Evolutionary conservation across 2,888 invertebrate genomes (phyloP).

Genomic region (Synergus itoensis): DNA sequence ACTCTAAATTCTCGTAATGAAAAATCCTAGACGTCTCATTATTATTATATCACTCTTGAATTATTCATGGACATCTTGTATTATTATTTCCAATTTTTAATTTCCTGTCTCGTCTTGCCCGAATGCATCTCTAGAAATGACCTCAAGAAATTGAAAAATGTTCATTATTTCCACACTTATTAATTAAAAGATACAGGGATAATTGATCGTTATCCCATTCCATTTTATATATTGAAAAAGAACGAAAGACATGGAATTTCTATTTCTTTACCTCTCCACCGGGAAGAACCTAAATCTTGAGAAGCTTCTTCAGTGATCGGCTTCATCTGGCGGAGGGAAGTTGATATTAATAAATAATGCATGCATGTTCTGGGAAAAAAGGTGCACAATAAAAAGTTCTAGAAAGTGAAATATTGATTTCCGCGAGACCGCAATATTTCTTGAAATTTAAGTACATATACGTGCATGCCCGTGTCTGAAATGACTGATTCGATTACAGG

Average conservation of each 20-base stretch:
- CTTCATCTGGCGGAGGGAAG: conserved; percentile 15
- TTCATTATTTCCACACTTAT: too few species aligned
- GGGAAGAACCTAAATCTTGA: not conserved
- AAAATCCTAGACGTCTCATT: not conserved
- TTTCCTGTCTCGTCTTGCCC: too few species aligned
- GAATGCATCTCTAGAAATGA: too few species aligned
- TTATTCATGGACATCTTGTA: not conserved
- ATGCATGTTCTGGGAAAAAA: conserved; percentile 27
- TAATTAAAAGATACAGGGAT: too few species aligned
- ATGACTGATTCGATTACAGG: conserved; percentile 42
- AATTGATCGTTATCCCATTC: too few species aligned
- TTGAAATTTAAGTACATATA: conserved; percentile 36
- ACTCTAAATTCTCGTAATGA: conserved; percentile 24
- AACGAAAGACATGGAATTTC: too few species aligned
- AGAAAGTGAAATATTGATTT: conserved; percentile 41
- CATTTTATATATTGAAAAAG: too few species aligned
- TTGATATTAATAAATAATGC: conserved; percentile 36
- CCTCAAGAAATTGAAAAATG: too few species aligned
- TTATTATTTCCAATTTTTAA: not conserved
- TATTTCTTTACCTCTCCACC: too few species aligned
- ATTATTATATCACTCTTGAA: not conserved
- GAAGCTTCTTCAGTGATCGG: conserved; percentile 6
- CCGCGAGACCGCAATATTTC: conserved; percentile 40
- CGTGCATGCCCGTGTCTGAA: conserved; percentile 39
- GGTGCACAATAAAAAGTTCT: conserved; percentile 26